phyloP scores from a whole-genome alignment of 2,113 vertebrate species.

The Lepus europaeus region DNA sequence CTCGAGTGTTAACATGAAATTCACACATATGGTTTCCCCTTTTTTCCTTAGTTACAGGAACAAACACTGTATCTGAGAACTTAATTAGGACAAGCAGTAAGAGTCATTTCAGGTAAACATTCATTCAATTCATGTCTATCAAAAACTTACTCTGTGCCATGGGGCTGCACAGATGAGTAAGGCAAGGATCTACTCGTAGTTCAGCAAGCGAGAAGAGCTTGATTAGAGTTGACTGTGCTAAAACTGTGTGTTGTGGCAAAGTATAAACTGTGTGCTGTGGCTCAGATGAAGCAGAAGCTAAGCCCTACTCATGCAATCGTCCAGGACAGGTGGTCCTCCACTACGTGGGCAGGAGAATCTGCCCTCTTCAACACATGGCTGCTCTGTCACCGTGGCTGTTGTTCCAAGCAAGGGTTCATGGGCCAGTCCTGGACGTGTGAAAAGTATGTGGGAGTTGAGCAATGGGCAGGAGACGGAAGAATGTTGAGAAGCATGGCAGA shows the following conservation, averaged over 20 bases:
- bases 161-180: background rate
- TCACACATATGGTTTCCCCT: background rate
- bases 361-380: background rate
- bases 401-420: background rate
- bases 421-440: background rate
- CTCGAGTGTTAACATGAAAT: constrained; percentile 33
- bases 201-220: constrained; percentile 1
- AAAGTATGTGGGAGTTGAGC: no score
- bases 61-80: background rate
- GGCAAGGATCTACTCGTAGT: background rate
- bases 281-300: constrained; percentile 13
- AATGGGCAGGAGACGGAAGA: no score
- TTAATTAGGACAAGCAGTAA: background rate
- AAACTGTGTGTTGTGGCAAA: background rate
- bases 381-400: background rate
- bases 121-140: background rate
- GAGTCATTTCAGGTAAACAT: constrained; percentile 23
- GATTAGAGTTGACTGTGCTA: background rate
- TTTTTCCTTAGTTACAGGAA: background rate
- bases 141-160: background rate
- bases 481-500: no score
- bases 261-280: background rate
- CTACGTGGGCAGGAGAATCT: background rate
- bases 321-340: background rate
- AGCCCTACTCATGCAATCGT: background rate